A percentile compares a stretch with the other conserved stretches of the same genome.
Evolutionary conservation across 1,140 invertebrate species (phyloP).

Genomic region (Lasaia peninsularis): DNA sequence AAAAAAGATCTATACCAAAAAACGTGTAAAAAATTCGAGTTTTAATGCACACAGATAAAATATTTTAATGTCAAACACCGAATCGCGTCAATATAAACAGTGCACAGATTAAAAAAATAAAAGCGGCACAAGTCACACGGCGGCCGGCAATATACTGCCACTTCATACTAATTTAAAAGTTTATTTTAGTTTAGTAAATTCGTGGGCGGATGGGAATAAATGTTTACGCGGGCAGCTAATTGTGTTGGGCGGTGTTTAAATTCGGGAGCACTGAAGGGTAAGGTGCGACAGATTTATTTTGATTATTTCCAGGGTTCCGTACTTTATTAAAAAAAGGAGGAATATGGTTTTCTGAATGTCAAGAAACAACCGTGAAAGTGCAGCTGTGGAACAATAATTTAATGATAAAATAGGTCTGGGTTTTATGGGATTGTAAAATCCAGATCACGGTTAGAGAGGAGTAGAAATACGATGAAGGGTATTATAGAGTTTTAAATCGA

Average conservation of each 20-base stretch:
- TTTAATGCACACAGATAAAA: constrained; percentile 5
- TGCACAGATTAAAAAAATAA: constrained; percentile 10
- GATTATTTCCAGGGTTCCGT: background rate
- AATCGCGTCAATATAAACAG: constrained; percentile 7
- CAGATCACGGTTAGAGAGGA: too few relatives aligned
- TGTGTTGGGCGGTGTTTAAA: constrained; percentile 1
- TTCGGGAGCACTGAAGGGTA: background rate
- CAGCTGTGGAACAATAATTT: too few relatives aligned
- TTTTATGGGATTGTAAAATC: too few relatives aligned
- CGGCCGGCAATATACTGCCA: constrained; percentile 31
- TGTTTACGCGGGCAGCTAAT: constrained; percentile 26
- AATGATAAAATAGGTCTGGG: too few relatives aligned
- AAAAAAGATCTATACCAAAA: too few relatives aligned
- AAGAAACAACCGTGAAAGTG: too few relatives aligned
- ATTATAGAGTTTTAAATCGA: too few relatives aligned
- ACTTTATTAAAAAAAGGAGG: background rate
- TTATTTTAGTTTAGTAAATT: constrained; percentile 43
- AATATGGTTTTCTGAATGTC: too few relatives aligned
- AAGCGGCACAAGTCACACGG: constrained; percentile 31
- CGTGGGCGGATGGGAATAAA: constrained; percentile 40
- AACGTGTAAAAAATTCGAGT: too few relatives aligned
- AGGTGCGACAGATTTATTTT: background rate
- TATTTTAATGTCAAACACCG: constrained; percentile 8
- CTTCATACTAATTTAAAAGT: constrained; percentile 42
- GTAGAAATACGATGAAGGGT: too few relatives aligned